Conservation (phyloP, 2,888 invertebrate species). For the Apeira syringaria region DNA sequence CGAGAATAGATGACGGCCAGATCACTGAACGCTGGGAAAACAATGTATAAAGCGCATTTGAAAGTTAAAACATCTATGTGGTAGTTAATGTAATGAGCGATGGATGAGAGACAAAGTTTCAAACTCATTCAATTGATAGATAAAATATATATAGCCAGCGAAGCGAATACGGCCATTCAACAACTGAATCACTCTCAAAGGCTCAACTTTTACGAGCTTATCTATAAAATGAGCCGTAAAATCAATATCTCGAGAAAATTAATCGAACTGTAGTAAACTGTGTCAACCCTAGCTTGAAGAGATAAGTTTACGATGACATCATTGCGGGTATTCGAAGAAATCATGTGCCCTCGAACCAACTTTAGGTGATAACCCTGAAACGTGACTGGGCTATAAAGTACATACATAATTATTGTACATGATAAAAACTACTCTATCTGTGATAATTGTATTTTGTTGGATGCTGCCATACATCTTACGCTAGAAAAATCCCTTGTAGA, state of each 20-base stretch:
- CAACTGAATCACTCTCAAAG: slow-evolving; percentile 2
- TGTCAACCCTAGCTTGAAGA: background rate
- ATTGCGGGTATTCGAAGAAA: slow-evolving; percentile 3
- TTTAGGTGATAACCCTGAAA: slow-evolving; percentile 10
- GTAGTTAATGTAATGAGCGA: too few relatives aligned
- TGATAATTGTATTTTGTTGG: too few relatives aligned
- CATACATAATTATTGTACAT: too few relatives aligned
- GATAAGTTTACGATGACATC: slow-evolving; percentile 6
- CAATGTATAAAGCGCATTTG: too few relatives aligned
- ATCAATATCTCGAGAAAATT: slow-evolving; percentile 19
- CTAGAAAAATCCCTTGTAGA: too few relatives aligned
- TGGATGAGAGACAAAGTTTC: background rate
- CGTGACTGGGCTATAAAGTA: slow-evolving; percentile 1
- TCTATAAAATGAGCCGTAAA: slow-evolving; percentile 17
- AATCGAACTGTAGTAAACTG: slow-evolving; percentile 22
- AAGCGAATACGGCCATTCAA: background rate
- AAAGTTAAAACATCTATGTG: too few relatives aligned
- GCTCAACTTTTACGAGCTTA: slow-evolving; percentile 13
- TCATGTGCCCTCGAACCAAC: background rate
- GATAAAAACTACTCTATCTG: too few relatives aligned
- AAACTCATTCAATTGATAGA: background rate
- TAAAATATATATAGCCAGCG: background rate
- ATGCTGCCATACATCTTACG: too few relatives aligned
- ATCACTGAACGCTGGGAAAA: too few relatives aligned
- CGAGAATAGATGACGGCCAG: too few relatives aligned